Conservation (phyloP, 2,797 vertebrate species). For the Anisognathus igniventris region DNA sequence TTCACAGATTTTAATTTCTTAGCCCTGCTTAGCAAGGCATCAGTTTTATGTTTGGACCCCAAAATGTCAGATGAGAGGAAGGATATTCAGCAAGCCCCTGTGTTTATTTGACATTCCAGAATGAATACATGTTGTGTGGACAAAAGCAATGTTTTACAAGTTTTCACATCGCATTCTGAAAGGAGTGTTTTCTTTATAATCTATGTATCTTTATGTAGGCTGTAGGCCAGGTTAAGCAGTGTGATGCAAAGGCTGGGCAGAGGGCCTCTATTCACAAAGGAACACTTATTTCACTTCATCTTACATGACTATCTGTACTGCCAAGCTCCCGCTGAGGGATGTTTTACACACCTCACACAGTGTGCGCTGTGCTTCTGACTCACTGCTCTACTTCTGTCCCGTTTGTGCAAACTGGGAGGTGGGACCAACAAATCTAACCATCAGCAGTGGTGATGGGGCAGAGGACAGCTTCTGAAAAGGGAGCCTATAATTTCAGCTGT, state of each 20-base stretch:
- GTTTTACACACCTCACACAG: constrained; percentile 24
- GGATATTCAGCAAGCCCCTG: constrained; percentile 11
- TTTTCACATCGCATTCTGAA: constrained; percentile 41
- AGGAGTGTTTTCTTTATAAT: constrained; percentile 70
- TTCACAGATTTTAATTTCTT: constrained; percentile 6
- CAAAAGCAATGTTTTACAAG: constrained; percentile 59
- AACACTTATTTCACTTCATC: constrained; percentile 51
- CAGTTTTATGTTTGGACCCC: constrained; percentile 12
- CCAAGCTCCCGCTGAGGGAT: not conserved
- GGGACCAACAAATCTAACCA: not conserved
- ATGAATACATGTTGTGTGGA: constrained; percentile 51
- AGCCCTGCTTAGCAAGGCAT: not conserved
- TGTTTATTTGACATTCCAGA: constrained; percentile 63
- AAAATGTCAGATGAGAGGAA: constrained; percentile 12
- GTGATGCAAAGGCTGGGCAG: constrained; percentile 63
- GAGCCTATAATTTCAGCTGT: not conserved
- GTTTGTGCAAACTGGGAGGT: not conserved
- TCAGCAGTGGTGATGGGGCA: not conserved
- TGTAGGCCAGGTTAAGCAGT: constrained; percentile 64
- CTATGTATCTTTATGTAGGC: constrained; percentile 66
- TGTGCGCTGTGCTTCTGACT: not conserved
- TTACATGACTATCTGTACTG: constrained; percentile 18
- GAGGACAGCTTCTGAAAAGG: not conserved
- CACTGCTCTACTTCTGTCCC: not conserved
- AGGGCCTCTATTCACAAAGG: constrained; percentile 56